Conservation (phyloP, 1,140 invertebrate species). For the Drosophila mayri region DNA sequence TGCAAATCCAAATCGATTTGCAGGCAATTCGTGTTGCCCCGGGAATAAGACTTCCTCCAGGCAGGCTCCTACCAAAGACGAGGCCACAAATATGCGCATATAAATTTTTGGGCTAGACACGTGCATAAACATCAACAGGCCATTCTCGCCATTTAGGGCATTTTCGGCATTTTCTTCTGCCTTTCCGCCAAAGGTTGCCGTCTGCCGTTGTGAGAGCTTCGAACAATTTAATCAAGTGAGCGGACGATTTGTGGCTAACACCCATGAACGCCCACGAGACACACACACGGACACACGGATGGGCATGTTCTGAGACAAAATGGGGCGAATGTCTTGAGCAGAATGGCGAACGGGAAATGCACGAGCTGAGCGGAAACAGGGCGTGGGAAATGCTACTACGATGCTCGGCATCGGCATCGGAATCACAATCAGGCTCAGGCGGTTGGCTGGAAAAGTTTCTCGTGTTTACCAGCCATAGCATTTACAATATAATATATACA, state of each 20-base stretch:
- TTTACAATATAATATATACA: conserved; percentile 4
- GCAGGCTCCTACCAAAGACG: conserved; percentile 15
- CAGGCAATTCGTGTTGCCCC: conserved; percentile 38
- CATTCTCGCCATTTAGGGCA: conserved; percentile 56
- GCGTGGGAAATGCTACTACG: conserved; percentile 55
- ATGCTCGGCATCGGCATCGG: conserved; percentile 11
- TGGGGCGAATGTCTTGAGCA: conserved; percentile 44
- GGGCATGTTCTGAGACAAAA: conserved; percentile 22
- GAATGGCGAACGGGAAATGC: conserved; percentile 56
- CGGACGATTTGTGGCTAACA: conserved; percentile 67
- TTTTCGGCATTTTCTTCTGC: conserved; percentile 39
- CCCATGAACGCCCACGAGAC: conserved; percentile 24
- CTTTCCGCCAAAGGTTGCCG: conserved; percentile 17
- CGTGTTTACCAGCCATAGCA: conserved; percentile 40
- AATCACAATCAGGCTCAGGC: conserved; percentile 29
- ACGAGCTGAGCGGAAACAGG: conserved; percentile 64
- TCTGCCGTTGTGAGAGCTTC: conserved; percentile 33
- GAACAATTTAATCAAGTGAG: conserved; percentile 75
- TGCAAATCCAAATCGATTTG: conserved; percentile 56
- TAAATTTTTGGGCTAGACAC: conserved; percentile 54
- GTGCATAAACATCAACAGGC: conserved; percentile 60
- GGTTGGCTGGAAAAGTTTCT: conserved; percentile 51
- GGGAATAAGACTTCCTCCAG: conserved; percentile 1
- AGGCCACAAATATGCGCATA: conserved; percentile 55
- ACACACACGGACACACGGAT: not conserved